phyloP scores from a whole-genome alignment of 2,797 vertebrate genomes.

The Melanogrammus aeglefinus region DNA sequence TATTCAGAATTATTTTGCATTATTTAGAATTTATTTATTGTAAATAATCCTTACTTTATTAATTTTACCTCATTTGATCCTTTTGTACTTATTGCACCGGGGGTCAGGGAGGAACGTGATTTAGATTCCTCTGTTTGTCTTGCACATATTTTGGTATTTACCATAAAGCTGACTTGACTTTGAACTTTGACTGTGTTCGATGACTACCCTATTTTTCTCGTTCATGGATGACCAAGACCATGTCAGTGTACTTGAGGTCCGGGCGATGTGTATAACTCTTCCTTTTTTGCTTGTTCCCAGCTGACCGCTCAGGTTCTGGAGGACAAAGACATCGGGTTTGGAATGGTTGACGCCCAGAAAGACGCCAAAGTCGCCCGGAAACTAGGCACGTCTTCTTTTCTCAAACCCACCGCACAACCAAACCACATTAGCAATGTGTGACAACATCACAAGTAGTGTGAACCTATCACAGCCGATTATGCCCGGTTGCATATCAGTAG shows the following conservation, averaged over 20 bases:
- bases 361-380: slow-evolving; percentile 91
- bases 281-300: slow-evolving; percentile 62
- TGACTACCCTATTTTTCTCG: neutral
- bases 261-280: slow-evolving; percentile 6
- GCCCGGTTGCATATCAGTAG: neutral
- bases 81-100: too few relatives aligned
- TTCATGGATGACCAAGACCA: neutral
- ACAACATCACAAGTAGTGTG: neutral
- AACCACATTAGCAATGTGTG: neutral
- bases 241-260: neutral
- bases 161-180: too few relatives aligned
- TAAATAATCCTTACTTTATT: too few relatives aligned
- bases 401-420: neutral
- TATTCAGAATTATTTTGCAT: too few relatives aligned
- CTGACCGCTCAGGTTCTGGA: slow-evolving; percentile 92
- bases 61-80: too few relatives aligned
- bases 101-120: too few relatives aligned
- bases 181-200: too few relatives aligned
- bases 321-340: slow-evolving; percentile 89
- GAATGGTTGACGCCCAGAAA: slow-evolving; percentile 88
- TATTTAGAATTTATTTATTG: too few relatives aligned
- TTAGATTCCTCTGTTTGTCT: too few relatives aligned
- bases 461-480: neutral
- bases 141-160: too few relatives aligned
- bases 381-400: slow-evolving; percentile 75